phyloP scores from a whole-genome alignment of 2,797 vertebrate genomes.

The Hypotaenidia philippensis region DNA sequence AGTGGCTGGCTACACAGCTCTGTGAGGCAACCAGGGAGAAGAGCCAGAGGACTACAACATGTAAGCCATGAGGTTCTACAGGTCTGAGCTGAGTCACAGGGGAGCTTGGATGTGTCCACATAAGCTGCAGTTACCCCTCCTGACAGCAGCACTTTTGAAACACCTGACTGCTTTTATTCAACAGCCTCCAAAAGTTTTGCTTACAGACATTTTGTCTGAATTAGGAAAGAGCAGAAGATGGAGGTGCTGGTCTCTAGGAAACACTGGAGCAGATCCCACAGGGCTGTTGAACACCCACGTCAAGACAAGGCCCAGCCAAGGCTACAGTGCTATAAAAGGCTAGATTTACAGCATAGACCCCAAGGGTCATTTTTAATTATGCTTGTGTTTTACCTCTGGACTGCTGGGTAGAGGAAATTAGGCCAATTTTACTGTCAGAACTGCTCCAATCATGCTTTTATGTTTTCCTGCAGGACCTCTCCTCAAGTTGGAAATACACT shows the following conservation, averaged over 20 bases:
- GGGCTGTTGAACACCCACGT: accelerated
- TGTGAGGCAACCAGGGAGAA: not conserved
- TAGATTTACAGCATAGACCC: not conserved
- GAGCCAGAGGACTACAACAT: not conserved
- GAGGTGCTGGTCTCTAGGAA: not conserved
- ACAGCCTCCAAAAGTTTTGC: not conserved
- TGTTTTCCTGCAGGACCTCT: not conserved
- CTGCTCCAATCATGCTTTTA: not conserved
- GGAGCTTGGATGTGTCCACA: not conserved
- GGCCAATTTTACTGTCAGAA: not conserved
- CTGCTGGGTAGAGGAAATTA: not conserved
- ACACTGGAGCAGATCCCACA: not conserved
- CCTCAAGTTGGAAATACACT: not conserved
- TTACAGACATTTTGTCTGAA: not conserved
- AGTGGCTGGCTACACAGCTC: not conserved
- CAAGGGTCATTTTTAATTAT: not conserved
- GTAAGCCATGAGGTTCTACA: not conserved
- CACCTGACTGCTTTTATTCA: not conserved
- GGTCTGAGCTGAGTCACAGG: not conserved
- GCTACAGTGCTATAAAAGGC: not conserved
- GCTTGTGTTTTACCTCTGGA: not conserved
- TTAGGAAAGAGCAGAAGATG: not conserved
- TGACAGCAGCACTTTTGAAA: not conserved
- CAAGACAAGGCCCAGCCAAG: not conserved
- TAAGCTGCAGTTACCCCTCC: not conserved